Conservation (phyloP, 2,888 invertebrate species). For the Zeuzera pyrina region DNA sequence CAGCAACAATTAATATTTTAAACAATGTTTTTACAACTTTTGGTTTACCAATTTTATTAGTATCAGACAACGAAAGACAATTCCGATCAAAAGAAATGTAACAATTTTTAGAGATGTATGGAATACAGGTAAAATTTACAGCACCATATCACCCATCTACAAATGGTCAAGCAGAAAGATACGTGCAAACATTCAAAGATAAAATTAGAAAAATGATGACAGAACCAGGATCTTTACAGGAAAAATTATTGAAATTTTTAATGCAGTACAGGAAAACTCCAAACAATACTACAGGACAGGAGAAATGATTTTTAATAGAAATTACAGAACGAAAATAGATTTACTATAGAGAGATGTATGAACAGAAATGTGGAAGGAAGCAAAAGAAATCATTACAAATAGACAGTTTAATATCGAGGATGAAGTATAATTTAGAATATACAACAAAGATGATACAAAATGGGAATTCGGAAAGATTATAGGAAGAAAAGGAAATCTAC, state of each 20-base stretch:
- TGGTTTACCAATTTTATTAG: slow-evolving; percentile 7
- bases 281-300: slow-evolving; percentile 9
- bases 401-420: neutral
- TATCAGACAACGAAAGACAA: slow-evolving; percentile 13
- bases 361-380: neutral
- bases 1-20: slow-evolving; percentile 8
- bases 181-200: slow-evolving; percentile 12
- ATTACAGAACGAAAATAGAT: slow-evolving; percentile 10
- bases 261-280: slow-evolving; percentile 10
- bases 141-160: slow-evolving; percentile 5
- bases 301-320: slow-evolving; percentile 12
- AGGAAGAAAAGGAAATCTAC: slow-evolving; percentile 8
- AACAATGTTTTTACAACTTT: slow-evolving; percentile 8
- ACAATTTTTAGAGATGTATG: slow-evolving; percentile 12
- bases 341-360: slow-evolving; percentile 8
- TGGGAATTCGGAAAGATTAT: slow-evolving; percentile 1
- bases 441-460: neutral
- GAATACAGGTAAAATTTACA: slow-evolving; percentile 9
- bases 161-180: slow-evolving; percentile 14
- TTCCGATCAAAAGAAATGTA: slow-evolving; percentile 12
- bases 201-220: slow-evolving; percentile 4
- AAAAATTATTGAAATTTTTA: slow-evolving; percentile 7
- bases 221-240: slow-evolving; percentile 8
- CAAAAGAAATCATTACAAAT: slow-evolving; percentile 8
- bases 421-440: neutral